phyloP scores from a whole-genome alignment of 2,888 invertebrate species.

The Eupithecia tripunctaria region DNA sequence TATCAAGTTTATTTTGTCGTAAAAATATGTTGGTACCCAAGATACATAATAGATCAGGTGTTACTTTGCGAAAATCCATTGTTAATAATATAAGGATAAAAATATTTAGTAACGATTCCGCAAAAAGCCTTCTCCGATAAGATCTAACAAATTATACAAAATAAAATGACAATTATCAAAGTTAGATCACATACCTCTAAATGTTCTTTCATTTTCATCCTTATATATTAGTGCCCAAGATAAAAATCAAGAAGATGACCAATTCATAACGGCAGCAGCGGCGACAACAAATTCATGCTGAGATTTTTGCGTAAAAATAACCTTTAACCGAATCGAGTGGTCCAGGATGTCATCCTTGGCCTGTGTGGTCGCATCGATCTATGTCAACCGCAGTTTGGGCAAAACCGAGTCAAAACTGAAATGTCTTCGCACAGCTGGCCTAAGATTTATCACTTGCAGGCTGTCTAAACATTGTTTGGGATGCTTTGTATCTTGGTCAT shows the following conservation, averaged over 20 bases:
- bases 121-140: too few species aligned
- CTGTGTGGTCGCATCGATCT: slow-evolving; percentile 45
- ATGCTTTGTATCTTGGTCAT: slow-evolving; percentile 10
- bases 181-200: too few species aligned
- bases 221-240: background rate
- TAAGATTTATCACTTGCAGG: slow-evolving; percentile 38
- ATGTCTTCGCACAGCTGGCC: slow-evolving; percentile 35
- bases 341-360: slow-evolving; percentile 9
- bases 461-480: slow-evolving; percentile 11
- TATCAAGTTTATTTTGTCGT: too few species aligned
- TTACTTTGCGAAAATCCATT: too few species aligned
- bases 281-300: background rate
- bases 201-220: too few species aligned
- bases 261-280: background rate
- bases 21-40: too few species aligned
- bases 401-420: slow-evolving; percentile 38
- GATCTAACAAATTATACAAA: too few species aligned
- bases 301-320: background rate
- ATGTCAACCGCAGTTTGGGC: slow-evolving; percentile 42
- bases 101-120: too few species aligned
- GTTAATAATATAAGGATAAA: too few species aligned
- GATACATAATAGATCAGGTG: too few species aligned
- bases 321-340: slow-evolving; percentile 6
- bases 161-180: too few species aligned
- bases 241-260: background rate